Base-by-base conservation (phyloP, 1,140 invertebrate genomes). In the Ptiloglossa arizonensis region DNA sequence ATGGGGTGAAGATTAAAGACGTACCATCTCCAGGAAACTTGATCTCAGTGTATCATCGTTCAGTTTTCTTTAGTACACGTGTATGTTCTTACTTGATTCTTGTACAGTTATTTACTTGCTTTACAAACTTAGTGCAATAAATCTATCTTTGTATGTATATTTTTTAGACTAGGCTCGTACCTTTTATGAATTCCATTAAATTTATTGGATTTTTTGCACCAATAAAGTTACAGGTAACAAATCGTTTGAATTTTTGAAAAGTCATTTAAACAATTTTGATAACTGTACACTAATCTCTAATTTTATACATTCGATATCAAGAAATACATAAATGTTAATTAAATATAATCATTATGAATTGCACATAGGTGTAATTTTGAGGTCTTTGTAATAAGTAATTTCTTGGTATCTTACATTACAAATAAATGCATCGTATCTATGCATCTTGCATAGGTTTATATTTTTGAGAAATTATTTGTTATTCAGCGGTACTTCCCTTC, bases 1-100 rank as follows among this genome's bases (percentile, higher is more conserved):
- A 70, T 73, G 62, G 79, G 82, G 68, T 85, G 79, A 83, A 77
- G 83, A 85, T 82, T 70, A 81, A 80, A 81, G 81, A 78, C 77
- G 67, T 84, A 82, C 77, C 83, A 82, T 74, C 59, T 75, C 83
- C 79, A 79, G 83, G 69, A 60, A 80, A 41, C 44, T 66, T 79
- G 59, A 60, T 79, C 60, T 77, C 57, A 41, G 38, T 67, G 77
- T 68, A 77, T 77, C 73, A 54, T 32, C 66, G 41, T 76, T 62
- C 54, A 80, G 32, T 76, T 75, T 80, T 67, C 32, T 76, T 80
- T 76, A 62, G n/a, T 76, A 52, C 57, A 68, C 62, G 38, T 57
- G 32, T 79, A 74, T 64, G 72, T 76, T 68, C n/a, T 52, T 35
- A 54, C 68, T 68, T 60, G 52, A 57, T 59, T 54, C 19, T 62